Percentiles rank a stretch among this genome's conserved stretches.
Evolutionary conservation across 2,888 invertebrate species (phyloP).

Genomic region (Standfussiana lucernea): DNA sequence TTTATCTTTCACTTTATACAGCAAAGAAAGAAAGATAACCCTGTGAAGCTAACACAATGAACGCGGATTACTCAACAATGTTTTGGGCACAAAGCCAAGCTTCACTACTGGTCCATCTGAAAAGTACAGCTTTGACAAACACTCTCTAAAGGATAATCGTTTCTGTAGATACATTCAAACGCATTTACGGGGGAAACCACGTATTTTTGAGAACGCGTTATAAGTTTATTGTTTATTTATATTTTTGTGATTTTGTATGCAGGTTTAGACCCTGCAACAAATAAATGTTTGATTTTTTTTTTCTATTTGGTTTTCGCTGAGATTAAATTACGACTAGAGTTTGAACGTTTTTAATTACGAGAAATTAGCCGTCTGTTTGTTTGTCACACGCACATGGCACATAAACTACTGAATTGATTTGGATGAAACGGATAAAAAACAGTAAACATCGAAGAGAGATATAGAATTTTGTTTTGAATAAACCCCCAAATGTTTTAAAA

Average conservation of each 20-base stretch:
- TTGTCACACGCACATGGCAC: not conserved
- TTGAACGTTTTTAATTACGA: not conserved
- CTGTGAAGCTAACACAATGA: slow-evolving; percentile 13
- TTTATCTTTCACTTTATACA: slow-evolving; percentile 10
- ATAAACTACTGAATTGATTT: not conserved
- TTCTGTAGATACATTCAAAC: not conserved
- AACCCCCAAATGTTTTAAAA: not conserved
- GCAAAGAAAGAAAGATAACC: slow-evolving; percentile 12
- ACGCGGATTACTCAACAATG: slow-evolving; percentile 33
- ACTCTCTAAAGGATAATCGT: not conserved
- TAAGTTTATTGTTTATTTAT: no score
- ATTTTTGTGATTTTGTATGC: no score
- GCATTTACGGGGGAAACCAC: not conserved
- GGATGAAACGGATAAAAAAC: not conserved
- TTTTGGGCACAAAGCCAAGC: slow-evolving; percentile 37
- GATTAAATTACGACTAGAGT: not conserved
- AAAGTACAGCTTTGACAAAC: slow-evolving; percentile 13
- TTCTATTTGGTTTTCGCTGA: not conserved
- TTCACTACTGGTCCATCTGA: not conserved
- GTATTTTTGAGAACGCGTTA: not conserved
- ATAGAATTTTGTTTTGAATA: not conserved
- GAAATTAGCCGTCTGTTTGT: not conserved
- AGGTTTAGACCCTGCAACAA: no score
- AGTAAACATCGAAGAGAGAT: not conserved
- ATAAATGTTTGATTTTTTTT: no score